A percentile compares a stretch with the other conserved stretches of the same genome.
Conservation (phyloP, 23 tunicate species). For the Trididemnum miniatum region DNA sequence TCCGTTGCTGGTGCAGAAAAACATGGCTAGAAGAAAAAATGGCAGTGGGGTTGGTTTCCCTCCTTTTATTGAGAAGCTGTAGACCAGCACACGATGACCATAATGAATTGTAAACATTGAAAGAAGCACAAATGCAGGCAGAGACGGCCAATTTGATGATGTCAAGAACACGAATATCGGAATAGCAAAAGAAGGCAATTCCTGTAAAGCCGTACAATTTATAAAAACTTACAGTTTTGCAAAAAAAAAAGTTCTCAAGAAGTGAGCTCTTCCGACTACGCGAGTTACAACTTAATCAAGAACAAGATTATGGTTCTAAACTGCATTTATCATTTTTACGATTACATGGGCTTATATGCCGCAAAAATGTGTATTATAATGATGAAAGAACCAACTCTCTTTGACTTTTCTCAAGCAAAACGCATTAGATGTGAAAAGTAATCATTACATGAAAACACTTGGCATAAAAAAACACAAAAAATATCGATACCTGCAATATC, state of each 20-base stretch:
- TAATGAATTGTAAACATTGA: slow-evolving; percentile 56
- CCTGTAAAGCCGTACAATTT: slow-evolving; percentile 60
- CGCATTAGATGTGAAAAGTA: too few relatives aligned
- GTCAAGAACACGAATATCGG: slow-evolving; percentile 33
- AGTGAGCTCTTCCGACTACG: too few relatives aligned
- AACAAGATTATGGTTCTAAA: too few relatives aligned
- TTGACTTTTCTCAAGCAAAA: too few relatives aligned
- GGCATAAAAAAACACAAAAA: too few relatives aligned
- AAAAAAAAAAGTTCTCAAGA: too few relatives aligned
- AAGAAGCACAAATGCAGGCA: slow-evolving; percentile 28
- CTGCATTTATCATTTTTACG: too few relatives aligned
- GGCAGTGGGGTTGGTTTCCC: slow-evolving; percentile 71
- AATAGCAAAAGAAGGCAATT: slow-evolving; percentile 54
- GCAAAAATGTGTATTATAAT: too few relatives aligned
- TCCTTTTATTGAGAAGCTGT: slow-evolving; percentile 62
- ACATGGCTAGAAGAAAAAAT: slow-evolving; percentile 32
- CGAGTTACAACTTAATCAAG: too few relatives aligned
- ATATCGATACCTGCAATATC: slow-evolving; percentile 58
- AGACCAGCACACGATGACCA: slow-evolving; percentile 54
- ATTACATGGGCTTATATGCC: too few relatives aligned
- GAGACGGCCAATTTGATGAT: slow-evolving; percentile 9
- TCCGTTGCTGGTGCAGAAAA: slow-evolving; percentile 72
- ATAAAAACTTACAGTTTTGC: too few relatives aligned
- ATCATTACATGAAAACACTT: too few relatives aligned
- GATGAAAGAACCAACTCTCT: neutral